These are phyloP conservation scores for Notodonta ziczac DNA, from an alignment of 2,888 invertebrate genomes.

Conservation along the genomic window DNA sequence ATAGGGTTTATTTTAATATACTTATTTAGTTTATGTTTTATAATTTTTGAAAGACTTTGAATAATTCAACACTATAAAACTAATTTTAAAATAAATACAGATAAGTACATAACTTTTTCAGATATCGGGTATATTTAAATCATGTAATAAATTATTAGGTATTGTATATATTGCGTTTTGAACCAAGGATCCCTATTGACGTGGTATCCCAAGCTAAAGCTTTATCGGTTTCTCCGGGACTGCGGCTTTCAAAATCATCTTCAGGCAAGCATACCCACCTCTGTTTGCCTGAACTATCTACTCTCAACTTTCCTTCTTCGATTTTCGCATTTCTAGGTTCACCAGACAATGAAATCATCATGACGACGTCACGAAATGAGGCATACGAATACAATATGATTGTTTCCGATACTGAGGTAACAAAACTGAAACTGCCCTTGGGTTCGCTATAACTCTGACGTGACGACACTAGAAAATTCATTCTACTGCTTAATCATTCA, in stretches of 20 bases:
- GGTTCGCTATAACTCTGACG: not conserved
- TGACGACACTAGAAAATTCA: not conserved
- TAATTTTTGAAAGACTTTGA: too few species aligned
- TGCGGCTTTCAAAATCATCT: not conserved
- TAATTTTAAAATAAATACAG: too few species aligned
- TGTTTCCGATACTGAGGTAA: conserved; percentile 5
- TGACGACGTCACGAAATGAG: conserved; percentile 5
- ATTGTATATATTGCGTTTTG: too few species aligned
- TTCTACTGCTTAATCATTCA: not conserved
- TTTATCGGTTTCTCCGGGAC: not conserved
- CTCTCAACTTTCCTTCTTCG: not conserved
- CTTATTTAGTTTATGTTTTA: too few species aligned
- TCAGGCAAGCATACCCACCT: not conserved
- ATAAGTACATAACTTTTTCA: too few species aligned
- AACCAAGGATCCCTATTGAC: not conserved
- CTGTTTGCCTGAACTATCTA: not conserved
- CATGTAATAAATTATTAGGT: too few species aligned
- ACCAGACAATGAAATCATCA: not conserved
- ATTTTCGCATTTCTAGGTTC: conserved; percentile 3
- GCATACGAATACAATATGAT: conserved; percentile 5
- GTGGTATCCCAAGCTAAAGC: not conserved
- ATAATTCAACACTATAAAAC: too few species aligned
- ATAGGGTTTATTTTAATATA: too few species aligned
- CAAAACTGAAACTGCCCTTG: not conserved
- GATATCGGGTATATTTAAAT: too few species aligned